Evolutionary conservation across 2,888 invertebrate genomes (phyloP).

Genomic region (Callyntrura sp.): DNA sequence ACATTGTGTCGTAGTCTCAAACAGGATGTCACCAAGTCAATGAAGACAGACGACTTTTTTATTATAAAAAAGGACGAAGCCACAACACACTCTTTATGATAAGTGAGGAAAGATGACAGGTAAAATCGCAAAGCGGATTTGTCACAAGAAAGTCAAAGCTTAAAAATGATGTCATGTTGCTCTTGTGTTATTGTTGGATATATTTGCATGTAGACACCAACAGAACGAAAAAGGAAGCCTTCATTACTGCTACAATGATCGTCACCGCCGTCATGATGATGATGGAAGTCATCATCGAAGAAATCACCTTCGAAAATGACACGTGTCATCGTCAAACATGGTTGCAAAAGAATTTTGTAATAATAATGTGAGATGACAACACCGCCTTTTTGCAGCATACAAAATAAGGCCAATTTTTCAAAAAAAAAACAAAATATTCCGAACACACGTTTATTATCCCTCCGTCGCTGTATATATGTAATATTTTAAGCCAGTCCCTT

Average conservation of each 20-base stretch:
- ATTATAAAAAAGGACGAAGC: background rate
- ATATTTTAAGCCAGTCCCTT: constrained; percentile 3
- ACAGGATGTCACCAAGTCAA: constrained; percentile 17
- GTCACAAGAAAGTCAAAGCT: constrained; percentile 50
- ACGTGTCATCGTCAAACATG: constrained; percentile 63
- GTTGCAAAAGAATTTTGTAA: constrained; percentile 64
- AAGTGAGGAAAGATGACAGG: constrained; percentile 47
- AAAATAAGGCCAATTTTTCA: constrained; percentile 20
- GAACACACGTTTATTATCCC: constrained; percentile 43
- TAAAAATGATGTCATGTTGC: too few species aligned
- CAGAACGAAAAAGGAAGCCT: constrained; percentile 49
- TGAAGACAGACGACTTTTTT: background rate
- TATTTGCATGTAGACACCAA: background rate
- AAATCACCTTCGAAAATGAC: constrained; percentile 63
- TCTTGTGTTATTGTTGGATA: background rate
- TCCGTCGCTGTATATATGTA: constrained; percentile 52
- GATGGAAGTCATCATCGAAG: too few species aligned
- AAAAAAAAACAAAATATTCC: background rate
- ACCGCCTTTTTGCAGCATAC: background rate
- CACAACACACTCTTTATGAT: background rate
- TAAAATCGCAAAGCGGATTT: constrained; percentile 66
- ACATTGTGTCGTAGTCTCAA: too few species aligned
- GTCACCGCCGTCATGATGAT: background rate
- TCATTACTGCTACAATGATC: constrained; percentile 16
- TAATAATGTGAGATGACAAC: constrained; percentile 31